Evolutionary conservation across 2,797 vertebrate genomes (phyloP), one percentile per base, ranked within the genome.

Genomic region (Chlorospingus semifuscus): DNA sequence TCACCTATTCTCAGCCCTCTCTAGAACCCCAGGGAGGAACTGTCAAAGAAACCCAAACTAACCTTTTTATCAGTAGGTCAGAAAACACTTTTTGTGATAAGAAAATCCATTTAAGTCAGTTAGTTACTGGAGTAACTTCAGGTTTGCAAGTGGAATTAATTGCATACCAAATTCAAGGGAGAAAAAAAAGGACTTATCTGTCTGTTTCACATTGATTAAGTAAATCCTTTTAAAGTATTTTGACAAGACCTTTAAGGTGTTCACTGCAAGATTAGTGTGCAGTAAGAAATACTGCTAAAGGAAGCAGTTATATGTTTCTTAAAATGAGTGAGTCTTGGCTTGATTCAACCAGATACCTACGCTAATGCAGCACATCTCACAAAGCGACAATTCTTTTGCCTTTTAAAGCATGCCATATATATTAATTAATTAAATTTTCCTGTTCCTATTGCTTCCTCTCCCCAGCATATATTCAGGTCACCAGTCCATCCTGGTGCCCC

Each of bases 401-500:
- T 85, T 83, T 83, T 64, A 46, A 56, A 82, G 9, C 16, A 24
- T 47, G 16, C 27, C 13, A 15, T 42, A 11, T 61, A 10, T 11
- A 70, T 89, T 52, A 71, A 50, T 19, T 32, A 27, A 66, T 50
- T 46, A 29, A 68, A 56, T 59, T 41, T 61, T 71, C 22, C 1
- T 32, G 17, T 70, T 47, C 44, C 46, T 79, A 2, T 84, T 87
- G 50, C 57, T 89, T 61, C 13, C 19, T 61, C 18, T 88, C 6
- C 47, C 36, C 96, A 99, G 99, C 29, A 98, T 99, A 71, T 99
- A 99, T 97, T 99, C 99, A 0, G 99, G 99, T 65, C 99, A 99
- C 96, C 99, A 99, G 97, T 99, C 99, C 0, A 99, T 99, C 92
- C 97, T 99, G 74, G 99, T 99, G 26, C 99, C 99, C 50, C 99